Evolutionary conservation across 2,113 vertebrate species (phyloP).

Genomic region (Mola mola): DNA sequence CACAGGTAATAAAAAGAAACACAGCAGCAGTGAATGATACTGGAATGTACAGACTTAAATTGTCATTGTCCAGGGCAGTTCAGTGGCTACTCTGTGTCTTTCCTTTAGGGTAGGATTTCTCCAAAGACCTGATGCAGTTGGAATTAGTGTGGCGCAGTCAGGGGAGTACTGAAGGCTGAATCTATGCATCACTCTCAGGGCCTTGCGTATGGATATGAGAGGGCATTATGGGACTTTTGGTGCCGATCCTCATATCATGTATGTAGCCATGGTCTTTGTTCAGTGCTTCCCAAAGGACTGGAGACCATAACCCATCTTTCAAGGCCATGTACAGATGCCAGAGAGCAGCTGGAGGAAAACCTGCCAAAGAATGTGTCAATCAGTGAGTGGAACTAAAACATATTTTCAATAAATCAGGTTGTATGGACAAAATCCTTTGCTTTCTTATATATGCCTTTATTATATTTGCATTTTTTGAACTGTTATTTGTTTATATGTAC

Average conservation of each 20-base stretch:
- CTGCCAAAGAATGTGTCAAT: constrained; percentile 6
- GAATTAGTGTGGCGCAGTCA: constrained; percentile 76
- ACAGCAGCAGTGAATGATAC: constrained; percentile 27
- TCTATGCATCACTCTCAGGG: constrained; percentile 82
- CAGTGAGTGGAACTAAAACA: not conserved
- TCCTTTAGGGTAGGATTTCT: constrained; percentile 76
- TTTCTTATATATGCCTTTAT: too few relatives aligned
- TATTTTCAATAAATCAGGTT: not conserved
- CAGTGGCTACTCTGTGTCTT: constrained; percentile 52
- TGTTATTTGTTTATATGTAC: too few relatives aligned
- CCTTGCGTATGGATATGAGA: constrained; percentile 74
- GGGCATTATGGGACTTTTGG: constrained; percentile 70
- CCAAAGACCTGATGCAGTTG: constrained; percentile 69
- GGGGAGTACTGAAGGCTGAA: constrained; percentile 80
- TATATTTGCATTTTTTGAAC: too few relatives aligned
- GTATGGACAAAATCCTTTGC: too few relatives aligned
- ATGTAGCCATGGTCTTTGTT: constrained; percentile 68
- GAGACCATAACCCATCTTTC: constrained; percentile 44
- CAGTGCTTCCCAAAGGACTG: constrained; percentile 49
- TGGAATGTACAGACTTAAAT: constrained; percentile 39
- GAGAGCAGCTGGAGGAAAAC: constrained; percentile 14
- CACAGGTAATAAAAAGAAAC: not conserved
- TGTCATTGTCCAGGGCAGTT: constrained; percentile 65
- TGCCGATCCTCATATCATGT: constrained; percentile 71
- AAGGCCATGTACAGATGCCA: constrained; percentile 57